Conservation (phyloP, 2,888 invertebrate genomes). For the Tenthredo amoena region DNA sequence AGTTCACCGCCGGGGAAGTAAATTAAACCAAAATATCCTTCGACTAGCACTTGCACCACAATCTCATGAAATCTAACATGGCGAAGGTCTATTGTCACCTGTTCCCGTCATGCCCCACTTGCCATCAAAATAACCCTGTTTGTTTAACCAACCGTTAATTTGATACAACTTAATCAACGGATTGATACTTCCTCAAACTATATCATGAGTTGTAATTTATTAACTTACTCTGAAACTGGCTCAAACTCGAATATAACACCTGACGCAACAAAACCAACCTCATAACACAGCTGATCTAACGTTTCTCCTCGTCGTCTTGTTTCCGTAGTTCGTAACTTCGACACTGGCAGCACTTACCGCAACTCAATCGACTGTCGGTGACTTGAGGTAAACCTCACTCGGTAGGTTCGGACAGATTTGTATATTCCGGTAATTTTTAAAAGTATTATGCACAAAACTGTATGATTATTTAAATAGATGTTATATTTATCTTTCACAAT, state of each 20-base stretch:
- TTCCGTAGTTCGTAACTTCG: not conserved
- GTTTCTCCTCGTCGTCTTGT: constrained; percentile 41
- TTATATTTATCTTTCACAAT: not conserved
- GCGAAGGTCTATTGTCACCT: constrained; percentile 76
- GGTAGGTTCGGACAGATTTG: not conserved
- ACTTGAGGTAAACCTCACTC: not conserved
- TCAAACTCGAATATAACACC: constrained; percentile 41
- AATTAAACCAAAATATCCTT: constrained; percentile 67
- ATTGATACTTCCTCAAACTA: not conserved
- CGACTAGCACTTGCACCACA: constrained; percentile 63
- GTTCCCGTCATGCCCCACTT: constrained; percentile 71
- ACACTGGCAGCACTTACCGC: not conserved
- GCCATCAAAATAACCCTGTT: constrained; percentile 43
- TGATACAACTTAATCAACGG: not conserved
- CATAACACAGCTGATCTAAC: constrained; percentile 54
- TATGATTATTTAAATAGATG: not conserved
- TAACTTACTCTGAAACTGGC: not conserved
- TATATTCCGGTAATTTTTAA: not conserved
- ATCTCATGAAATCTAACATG: constrained; percentile 77
- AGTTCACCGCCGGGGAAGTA: constrained; percentile 71
- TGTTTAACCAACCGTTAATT: constrained; percentile 7
- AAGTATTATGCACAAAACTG: not conserved
- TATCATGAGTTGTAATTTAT: not conserved
- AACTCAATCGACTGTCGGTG: not conserved
- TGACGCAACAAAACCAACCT: constrained; percentile 51